phyloP scores from a whole-genome alignment of 1,140 invertebrate species.

The Physella acuta region DNA sequence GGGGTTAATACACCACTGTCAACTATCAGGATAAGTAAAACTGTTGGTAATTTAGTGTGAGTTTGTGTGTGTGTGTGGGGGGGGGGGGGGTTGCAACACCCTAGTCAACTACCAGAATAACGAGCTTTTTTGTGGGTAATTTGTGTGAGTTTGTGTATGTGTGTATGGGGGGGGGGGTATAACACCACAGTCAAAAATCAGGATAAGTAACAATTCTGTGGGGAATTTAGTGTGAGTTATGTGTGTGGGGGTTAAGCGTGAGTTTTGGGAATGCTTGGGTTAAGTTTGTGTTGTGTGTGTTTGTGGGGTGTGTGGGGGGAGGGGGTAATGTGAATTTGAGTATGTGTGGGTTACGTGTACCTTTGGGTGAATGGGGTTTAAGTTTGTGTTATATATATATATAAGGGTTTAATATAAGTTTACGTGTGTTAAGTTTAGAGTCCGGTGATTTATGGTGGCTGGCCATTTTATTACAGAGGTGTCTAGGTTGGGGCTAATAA shows the following conservation, averaged over 20 bases:
- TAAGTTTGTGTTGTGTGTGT: conserved; percentile 83
- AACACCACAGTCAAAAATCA: conserved; percentile 90
- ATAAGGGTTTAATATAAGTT: conserved; percentile 68
- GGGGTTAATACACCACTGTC: conserved; percentile 84
- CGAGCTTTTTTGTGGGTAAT: conserved; percentile 79
- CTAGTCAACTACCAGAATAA: conserved; percentile 93
- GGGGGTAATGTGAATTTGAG: conserved; percentile 70
- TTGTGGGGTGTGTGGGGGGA: conserved; percentile 87
- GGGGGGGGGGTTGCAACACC: conserved; percentile 86
- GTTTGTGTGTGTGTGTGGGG: conserved; percentile 73
- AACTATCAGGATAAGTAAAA: conserved; percentile 91
- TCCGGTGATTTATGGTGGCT: too few species aligned
- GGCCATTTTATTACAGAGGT: too few species aligned
- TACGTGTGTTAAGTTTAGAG: too few species aligned
- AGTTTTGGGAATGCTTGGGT: conserved; percentile 84
- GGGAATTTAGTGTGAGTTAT: conserved; percentile 71
- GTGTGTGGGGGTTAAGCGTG: too few species aligned
- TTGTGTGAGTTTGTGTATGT: too few species aligned
- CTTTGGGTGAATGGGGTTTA: conserved; percentile 87
- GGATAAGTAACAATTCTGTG: conserved; percentile 81
- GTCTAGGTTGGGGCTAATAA: too few species aligned
- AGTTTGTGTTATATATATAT: conserved; percentile 69
- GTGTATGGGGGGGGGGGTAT: too few species aligned
- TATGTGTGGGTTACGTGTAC: conserved; percentile 85
- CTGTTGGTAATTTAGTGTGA: conserved; percentile 75